Percentiles rank a stretch among this genome's conserved stretches.
Evolutionary conservation across 2,888 invertebrate species (phyloP).

Genomic region (Stegana nigrithorax): DNA sequence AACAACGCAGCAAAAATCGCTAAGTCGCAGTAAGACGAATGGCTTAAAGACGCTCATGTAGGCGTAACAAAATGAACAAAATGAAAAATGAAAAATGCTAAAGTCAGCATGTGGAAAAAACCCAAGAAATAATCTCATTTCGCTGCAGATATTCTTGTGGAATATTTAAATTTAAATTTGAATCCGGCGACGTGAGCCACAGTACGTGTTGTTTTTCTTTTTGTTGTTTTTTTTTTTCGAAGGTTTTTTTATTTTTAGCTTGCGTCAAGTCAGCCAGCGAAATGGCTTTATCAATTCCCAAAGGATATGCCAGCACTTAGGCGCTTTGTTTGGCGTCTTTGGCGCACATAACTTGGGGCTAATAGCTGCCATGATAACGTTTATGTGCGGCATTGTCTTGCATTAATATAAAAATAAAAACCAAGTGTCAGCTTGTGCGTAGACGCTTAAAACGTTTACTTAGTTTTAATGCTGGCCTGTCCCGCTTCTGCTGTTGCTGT

Average conservation of each 20-base stretch:
- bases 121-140: too few relatives aligned
- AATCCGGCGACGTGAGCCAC: background rate
- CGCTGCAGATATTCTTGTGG: too few relatives aligned
- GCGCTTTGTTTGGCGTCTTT: background rate
- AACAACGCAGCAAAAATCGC: too few relatives aligned
- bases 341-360: background rate
- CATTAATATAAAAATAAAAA: background rate
- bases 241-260: too few relatives aligned
- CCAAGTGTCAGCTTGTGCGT: background rate
- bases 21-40: too few relatives aligned
- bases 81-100: too few relatives aligned
- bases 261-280: conserved; percentile 3
- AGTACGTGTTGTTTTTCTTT: conserved; percentile 21
- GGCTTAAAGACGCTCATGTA: too few relatives aligned
- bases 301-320: conserved; percentile 29
- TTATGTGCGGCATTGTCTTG: conserved; percentile 2
- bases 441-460: background rate
- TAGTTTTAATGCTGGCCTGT: background rate
- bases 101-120: too few relatives aligned
- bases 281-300: conserved; percentile 47
- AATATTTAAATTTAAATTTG: conserved; percentile 6
- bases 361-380: background rate
- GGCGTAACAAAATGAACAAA: too few relatives aligned
- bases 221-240: conserved; percentile 17
- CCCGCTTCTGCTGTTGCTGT: background rate